Percentiles rank a stretch among this genome's conserved stretches.
Evolutionary conservation across 2,888 invertebrate genomes (phyloP).

Genomic region (Altica lythri): DNA sequence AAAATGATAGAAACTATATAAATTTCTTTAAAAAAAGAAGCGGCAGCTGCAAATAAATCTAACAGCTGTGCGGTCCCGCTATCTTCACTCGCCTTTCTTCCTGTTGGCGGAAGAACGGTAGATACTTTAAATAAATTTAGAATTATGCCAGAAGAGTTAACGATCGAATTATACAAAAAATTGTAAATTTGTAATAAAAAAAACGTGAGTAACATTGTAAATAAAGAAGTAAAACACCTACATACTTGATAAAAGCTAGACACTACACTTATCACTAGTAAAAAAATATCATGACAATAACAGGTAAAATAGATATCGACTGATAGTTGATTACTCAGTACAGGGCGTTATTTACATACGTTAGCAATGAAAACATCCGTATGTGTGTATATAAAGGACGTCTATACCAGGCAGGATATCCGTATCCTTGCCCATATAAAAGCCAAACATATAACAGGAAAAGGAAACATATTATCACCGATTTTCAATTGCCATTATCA

Average conservation of each 20-base stretch:
- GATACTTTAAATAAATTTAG: no score
- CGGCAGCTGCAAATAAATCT: no score
- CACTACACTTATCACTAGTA: slow-evolving; percentile 2
- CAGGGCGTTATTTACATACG: slow-evolving; percentile 7
- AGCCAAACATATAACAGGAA: slow-evolving; percentile 49
- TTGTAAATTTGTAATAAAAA: no score
- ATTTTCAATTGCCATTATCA: slow-evolving; percentile 56
- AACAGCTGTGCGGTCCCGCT: no score
- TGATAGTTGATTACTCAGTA: neutral
- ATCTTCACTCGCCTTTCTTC: no score
- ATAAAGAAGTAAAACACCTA: neutral
- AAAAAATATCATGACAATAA: neutral
- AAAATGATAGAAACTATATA: no score
- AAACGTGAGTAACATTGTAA: neutral
- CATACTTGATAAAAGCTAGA: neutral
- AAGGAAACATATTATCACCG: slow-evolving; percentile 56
- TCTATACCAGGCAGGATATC: slow-evolving; percentile 53
- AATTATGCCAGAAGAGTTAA: no score
- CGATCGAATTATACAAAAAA: no score
- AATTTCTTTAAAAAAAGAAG: no score
- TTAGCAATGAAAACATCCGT: slow-evolving; percentile 4
- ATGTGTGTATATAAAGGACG: slow-evolving; percentile 42
- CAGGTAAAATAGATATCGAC: slow-evolving; percentile 5
- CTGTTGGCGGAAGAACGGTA: no score
- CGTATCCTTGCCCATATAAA: slow-evolving; percentile 55